Evolutionary conservation across 2,888 invertebrate species (phyloP).

Genomic region (Pharmacophagus antenor): DNA sequence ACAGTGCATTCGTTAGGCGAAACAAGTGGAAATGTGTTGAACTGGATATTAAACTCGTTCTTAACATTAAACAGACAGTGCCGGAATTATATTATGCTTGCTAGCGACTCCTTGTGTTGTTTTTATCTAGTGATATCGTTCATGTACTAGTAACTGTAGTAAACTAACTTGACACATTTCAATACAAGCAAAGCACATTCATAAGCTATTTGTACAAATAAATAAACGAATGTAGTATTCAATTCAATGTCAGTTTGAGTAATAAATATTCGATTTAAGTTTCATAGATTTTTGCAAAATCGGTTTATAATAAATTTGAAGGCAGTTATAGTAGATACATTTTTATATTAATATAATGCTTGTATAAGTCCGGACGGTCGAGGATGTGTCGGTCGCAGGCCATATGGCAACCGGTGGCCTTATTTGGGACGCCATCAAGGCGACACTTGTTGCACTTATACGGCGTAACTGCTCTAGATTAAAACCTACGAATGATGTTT

Average conservation of each 20-base stretch:
- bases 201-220: conserved; percentile 28
- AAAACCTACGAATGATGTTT: conserved; percentile 56
- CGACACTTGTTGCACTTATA: conserved; percentile 80
- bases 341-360: conserved; percentile 45
- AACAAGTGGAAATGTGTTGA: conserved; percentile 55
- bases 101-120: conserved; percentile 43
- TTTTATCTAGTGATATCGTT: conserved; percentile 43
- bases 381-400: conserved; percentile 69
- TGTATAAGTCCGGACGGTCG: conserved; percentile 51
- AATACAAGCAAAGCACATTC: conserved; percentile 25
- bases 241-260: conserved; percentile 24
- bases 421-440: conserved; percentile 77
- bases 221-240: conserved; percentile 23
- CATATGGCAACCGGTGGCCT: conserved; percentile 75
- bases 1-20: conserved; percentile 35
- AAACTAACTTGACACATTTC: conserved; percentile 34
- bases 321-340: background rate
- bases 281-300: background rate
- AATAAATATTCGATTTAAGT: background rate
- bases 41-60: conserved; percentile 45
- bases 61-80: conserved; percentile 34
- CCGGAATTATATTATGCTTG: conserved; percentile 49
- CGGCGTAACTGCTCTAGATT: conserved; percentile 74
- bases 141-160: conserved; percentile 32
- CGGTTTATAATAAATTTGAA: background rate